Percentiles rank a stretch among this genome's conserved stretches.
These are phyloP conservation scores for Phalera bucephala DNA, from an alignment of 2,888 invertebrate genomes.

Conservation along the genomic window DNA sequence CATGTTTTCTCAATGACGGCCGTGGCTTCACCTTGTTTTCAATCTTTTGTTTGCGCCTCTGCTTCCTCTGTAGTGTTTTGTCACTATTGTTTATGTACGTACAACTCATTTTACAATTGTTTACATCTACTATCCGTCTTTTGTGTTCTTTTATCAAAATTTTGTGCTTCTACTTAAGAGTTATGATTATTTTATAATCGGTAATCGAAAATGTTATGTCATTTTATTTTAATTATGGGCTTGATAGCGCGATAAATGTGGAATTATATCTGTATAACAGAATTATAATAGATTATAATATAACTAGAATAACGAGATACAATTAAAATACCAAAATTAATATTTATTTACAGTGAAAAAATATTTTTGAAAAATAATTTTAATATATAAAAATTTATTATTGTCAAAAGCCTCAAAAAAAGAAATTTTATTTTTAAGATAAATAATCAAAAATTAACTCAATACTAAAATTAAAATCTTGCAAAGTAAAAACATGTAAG, in stretches of 20 bases:
- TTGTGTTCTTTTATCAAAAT: slow-evolving; percentile 30
- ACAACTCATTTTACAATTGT: slow-evolving; percentile 29
- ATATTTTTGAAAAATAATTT: slow-evolving; percentile 13
- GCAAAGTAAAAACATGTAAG: too few relatives aligned
- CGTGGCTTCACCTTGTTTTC: slow-evolving; percentile 46
- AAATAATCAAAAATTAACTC: too few relatives aligned
- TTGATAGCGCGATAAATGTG: too few relatives aligned
- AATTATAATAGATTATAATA: too few relatives aligned
- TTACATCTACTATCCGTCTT: slow-evolving; percentile 31
- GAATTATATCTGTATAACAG: too few relatives aligned
- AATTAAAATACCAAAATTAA: slow-evolving; percentile 19
- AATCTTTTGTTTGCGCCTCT: slow-evolving; percentile 54
- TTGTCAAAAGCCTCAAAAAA: too few relatives aligned
- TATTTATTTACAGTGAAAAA: slow-evolving; percentile 11
- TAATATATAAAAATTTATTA: too few relatives aligned
- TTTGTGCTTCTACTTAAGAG: slow-evolving; percentile 1
- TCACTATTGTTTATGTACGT: slow-evolving; percentile 37
- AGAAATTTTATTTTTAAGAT: too few relatives aligned
- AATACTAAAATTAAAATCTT: too few relatives aligned
- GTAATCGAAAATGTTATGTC: slow-evolving; percentile 14
- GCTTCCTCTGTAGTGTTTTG: slow-evolving; percentile 51
- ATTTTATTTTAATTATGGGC: too few relatives aligned
- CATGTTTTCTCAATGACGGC: slow-evolving; percentile 32
- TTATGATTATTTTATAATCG: neutral
- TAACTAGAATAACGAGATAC: slow-evolving; percentile 21